Conservation (phyloP, 2,113 vertebrate species). For the Scartelaos histophorus region DNA sequence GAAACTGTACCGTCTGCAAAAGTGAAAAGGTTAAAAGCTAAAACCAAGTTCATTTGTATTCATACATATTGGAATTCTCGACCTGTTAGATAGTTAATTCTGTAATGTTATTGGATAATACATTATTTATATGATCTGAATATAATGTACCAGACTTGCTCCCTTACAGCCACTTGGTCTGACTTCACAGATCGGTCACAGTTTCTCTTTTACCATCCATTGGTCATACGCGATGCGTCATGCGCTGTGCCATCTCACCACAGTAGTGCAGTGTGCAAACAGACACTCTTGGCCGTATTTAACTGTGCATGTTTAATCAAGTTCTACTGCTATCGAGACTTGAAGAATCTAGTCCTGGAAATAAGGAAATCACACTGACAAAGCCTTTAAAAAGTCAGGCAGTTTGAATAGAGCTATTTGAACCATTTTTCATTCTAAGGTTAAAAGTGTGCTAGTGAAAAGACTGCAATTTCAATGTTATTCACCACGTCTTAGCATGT, state of each 20-base stretch:
- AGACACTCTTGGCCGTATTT: slow-evolving; percentile 41
- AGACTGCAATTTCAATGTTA: background rate
- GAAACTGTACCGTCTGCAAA: no score
- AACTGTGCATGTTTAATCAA: slow-evolving; percentile 30
- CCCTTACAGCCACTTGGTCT: slow-evolving; percentile 3
- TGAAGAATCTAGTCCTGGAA: slow-evolving; percentile 13
- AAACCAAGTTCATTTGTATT: no score
- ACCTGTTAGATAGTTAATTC: no score
- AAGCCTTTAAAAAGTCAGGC: background rate
- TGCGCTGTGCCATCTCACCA: slow-evolving; percentile 19
- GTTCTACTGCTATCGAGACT: slow-evolving; percentile 13
- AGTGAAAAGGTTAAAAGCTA: no score
- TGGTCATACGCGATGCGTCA: slow-evolving; percentile 39
- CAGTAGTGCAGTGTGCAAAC: slow-evolving; percentile 26
- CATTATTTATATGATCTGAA: background rate
- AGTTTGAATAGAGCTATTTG: background rate
- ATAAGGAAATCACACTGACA: background rate
- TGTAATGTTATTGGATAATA: background rate
- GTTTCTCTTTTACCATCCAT: slow-evolving; percentile 22
- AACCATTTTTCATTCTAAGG: background rate
- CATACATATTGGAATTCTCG: no score
- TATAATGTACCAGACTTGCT: background rate
- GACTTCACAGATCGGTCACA: slow-evolving; percentile 20
- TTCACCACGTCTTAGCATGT: background rate
- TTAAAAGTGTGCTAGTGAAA: background rate